Conservation (phyloP, 1,140 invertebrate species). For the Brachionus manjavacas region DNA sequence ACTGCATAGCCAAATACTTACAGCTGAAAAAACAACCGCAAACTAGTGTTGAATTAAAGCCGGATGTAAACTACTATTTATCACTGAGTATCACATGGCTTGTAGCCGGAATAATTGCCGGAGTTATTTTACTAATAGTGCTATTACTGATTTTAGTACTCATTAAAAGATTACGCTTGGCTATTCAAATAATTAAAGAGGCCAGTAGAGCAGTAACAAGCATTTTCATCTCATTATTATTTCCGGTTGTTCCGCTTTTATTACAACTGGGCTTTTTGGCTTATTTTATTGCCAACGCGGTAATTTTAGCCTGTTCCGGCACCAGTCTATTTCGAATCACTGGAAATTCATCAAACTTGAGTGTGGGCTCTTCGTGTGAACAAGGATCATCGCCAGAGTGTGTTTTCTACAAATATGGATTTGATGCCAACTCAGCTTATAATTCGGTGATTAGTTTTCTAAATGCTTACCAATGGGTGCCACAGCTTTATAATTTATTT, state of each 20-base stretch:
- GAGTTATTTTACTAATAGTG: neutral
- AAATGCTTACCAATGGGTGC: constrained; percentile 8
- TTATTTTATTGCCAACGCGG: constrained; percentile 68
- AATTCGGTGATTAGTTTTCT: constrained; percentile 34
- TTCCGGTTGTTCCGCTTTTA: constrained; percentile 82
- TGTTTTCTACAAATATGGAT: constrained; percentile 31
- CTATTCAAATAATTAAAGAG: constrained; percentile 78
- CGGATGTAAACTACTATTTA: neutral
- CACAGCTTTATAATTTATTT: constrained; percentile 72
- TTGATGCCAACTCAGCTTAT: neutral
- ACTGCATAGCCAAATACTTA: constrained; percentile 16
- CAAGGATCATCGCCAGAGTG: neutral
- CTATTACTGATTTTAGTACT: constrained; percentile 8
- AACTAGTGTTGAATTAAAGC: neutral
- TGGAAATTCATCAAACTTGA: neutral
- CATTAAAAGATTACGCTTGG: constrained; percentile 71
- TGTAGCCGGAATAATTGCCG: constrained; percentile 5
- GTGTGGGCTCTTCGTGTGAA: neutral
- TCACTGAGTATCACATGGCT: constrained; percentile 2
- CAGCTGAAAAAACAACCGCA: neutral
- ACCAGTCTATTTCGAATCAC: constrained; percentile 46
- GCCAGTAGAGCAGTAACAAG: constrained; percentile 79
- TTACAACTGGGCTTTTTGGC: constrained; percentile 70
- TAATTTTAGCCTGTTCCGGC: constrained; percentile 60
- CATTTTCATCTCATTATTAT: constrained; percentile 77